A percentile compares a stretch with the other conserved stretches of the same genome.
These are phyloP conservation scores for Balanococcus diminutus DNA, from an alignment of 2,888 invertebrate species.

Conservation along the genomic window DNA sequence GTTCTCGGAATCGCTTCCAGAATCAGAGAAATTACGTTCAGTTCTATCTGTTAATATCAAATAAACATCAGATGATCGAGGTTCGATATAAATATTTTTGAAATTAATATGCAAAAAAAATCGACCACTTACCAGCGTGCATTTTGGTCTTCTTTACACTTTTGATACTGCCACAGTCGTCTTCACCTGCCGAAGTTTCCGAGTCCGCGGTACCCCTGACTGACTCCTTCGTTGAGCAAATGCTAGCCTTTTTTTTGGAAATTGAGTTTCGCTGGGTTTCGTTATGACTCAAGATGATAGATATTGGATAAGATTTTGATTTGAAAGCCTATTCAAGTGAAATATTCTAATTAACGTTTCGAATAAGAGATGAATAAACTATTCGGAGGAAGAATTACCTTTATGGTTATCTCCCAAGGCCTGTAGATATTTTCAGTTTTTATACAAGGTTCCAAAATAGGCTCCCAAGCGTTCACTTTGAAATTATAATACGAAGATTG, in stretches of 20 bases:
- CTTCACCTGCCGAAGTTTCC: slow-evolving; percentile 68
- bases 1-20: slow-evolving; percentile 71
- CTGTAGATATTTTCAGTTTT: slow-evolving; percentile 71
- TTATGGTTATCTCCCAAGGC: slow-evolving; percentile 75
- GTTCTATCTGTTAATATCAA: background rate
- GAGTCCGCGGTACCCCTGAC: slow-evolving; percentile 61
- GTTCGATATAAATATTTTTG: background rate
- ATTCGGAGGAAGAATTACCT: slow-evolving; percentile 64
- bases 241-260: background rate
- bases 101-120: background rate
- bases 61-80: background rate
- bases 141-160: background rate
- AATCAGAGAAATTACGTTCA: slow-evolving; percentile 1
- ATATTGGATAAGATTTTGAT: slow-evolving; percentile 45
- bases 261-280: background rate
- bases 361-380: background rate
- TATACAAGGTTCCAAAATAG: slow-evolving; percentile 77
- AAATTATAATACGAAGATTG: slow-evolving; percentile 73
- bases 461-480: slow-evolving; percentile 78
- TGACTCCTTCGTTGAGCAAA: slow-evolving; percentile 11
- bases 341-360: background rate
- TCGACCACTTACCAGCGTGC: background rate
- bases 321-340: slow-evolving; percentile 16
- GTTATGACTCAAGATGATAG: background rate
- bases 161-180: slow-evolving; percentile 63